These are phyloP conservation scores for Drosophila willistoni DNA, from an alignment of 1,140 invertebrate genomes.

Conservation along the genomic window DNA sequence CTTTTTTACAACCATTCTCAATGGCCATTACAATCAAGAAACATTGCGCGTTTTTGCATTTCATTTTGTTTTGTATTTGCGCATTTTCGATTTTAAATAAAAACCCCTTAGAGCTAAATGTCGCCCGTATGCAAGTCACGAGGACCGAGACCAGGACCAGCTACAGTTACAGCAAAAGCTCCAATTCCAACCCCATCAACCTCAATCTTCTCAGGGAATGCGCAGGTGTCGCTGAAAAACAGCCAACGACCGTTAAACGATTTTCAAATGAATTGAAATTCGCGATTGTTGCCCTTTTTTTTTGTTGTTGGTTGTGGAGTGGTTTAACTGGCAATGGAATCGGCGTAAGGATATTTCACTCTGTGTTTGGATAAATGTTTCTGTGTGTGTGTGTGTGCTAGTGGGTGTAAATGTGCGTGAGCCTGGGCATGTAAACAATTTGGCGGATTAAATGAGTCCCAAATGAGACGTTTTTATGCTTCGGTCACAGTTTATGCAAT, in stretches of 20 bases:
- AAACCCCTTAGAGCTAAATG: conserved; percentile 36
- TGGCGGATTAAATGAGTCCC: conserved; percentile 77
- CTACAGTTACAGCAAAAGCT: neutral
- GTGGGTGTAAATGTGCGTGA: conserved; percentile 22
- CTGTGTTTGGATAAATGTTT: conserved; percentile 14
- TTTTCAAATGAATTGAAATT: conserved; percentile 80
- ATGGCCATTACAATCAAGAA: conserved; percentile 63
- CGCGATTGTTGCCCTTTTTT: conserved; percentile 59
- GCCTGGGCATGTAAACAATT: conserved; percentile 68
- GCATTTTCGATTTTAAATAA: conserved; percentile 76
- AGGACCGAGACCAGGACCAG: neutral
- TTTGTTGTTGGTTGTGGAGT: neutral
- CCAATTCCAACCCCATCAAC: conserved; percentile 14
- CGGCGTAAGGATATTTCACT: neutral
- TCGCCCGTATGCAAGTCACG: conserved; percentile 64
- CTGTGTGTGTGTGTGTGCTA: neutral
- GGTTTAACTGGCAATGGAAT: conserved; percentile 5
- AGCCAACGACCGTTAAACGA: conserved; percentile 68
- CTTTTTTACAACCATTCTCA: conserved; percentile 17
- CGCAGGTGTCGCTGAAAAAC: conserved; percentile 71
- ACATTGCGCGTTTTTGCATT: conserved; percentile 58
- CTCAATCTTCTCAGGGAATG: conserved; percentile 53
- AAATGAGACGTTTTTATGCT: conserved; percentile 76
- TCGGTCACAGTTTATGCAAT: conserved; percentile 59
- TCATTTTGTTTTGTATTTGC: conserved; percentile 62